Percentiles rank a stretch among this genome's conserved stretches.
These are phyloP conservation scores for Carabus problematicus DNA, from an alignment of 2,888 invertebrate genomes.

Conservation along the genomic window DNA sequence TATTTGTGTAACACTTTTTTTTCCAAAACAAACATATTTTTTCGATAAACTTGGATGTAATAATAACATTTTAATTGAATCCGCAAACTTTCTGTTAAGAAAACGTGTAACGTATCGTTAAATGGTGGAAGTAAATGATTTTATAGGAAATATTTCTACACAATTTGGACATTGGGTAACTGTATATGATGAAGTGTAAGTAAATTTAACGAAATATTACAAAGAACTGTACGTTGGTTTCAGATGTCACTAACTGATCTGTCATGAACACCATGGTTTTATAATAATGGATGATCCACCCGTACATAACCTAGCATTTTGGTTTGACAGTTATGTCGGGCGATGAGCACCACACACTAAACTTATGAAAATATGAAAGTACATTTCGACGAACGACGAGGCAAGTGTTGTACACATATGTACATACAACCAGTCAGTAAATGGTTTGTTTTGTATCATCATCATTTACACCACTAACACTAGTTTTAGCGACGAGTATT, in stretches of 20 bases:
- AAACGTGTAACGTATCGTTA: too few species aligned
- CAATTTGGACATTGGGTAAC: too few species aligned
- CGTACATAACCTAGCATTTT: constrained; percentile 6
- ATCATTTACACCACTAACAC: constrained; percentile 3
- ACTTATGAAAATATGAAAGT: constrained; percentile 41
- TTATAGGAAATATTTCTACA: too few species aligned
- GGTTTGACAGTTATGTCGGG: constrained; percentile 1
- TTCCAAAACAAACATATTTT: too few species aligned
- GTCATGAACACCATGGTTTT: constrained; percentile 39
- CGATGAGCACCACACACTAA: constrained; percentile 37
- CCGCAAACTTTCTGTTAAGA: too few species aligned
- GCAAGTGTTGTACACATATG: neutral
- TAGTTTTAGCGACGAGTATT: neutral
- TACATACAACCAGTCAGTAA: neutral
- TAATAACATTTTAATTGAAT: too few species aligned
- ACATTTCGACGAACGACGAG: constrained; percentile 17
- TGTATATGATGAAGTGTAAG: constrained; percentile 2
- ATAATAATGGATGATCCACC: constrained; percentile 1
- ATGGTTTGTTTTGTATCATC: too few species aligned
- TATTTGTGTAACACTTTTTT: too few species aligned
- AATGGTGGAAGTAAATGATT: too few species aligned
- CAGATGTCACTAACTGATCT: constrained; percentile 16
- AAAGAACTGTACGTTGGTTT: neutral
- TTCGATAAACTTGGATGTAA: too few species aligned
- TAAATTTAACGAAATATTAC: neutral